These are phyloP conservation scores for Drosophila hawaiiensis DNA, from an alignment of 2,888 invertebrate species.

Conservation along the genomic window DNA sequence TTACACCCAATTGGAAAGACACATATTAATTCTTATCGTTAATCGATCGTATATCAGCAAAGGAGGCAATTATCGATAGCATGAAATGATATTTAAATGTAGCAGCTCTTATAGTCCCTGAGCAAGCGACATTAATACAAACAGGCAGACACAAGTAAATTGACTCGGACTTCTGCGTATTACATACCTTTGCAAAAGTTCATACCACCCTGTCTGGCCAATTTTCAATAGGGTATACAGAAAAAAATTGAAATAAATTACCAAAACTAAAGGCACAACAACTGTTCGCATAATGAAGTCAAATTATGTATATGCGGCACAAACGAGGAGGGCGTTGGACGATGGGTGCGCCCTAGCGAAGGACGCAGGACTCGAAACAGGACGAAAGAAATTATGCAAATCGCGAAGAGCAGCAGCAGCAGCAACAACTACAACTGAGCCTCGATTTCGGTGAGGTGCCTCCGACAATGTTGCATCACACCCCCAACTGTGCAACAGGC, in stretches of 20 bases:
- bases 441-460: slow-evolving; percentile 29
- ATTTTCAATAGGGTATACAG: background rate
- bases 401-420: slow-evolving; percentile 35
- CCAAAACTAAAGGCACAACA: slow-evolving; percentile 84
- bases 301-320: slow-evolving; percentile 65
- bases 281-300: slow-evolving; percentile 84
- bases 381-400: slow-evolving; percentile 75
- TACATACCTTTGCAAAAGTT: background rate
- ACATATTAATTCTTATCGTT: background rate
- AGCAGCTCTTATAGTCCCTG: background rate
- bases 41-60: background rate
- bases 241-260: slow-evolving; percentile 83
- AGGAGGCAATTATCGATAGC: background rate
- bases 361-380: background rate
- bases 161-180: fast-evolving
- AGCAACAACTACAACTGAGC: slow-evolving; percentile 22
- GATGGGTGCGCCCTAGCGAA: slow-evolving; percentile 21
- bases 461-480: slow-evolving; percentile 21
- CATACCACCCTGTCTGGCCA: background rate
- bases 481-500: slow-evolving; percentile 59
- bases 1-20: fast-evolving
- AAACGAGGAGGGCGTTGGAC: slow-evolving; percentile 72
- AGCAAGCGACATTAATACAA: background rate
- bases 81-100: background rate
- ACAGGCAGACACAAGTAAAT: background rate